phyloP scores from a whole-genome alignment of 2,797 vertebrate genomes.

The Gymnothorax reevesii region DNA sequence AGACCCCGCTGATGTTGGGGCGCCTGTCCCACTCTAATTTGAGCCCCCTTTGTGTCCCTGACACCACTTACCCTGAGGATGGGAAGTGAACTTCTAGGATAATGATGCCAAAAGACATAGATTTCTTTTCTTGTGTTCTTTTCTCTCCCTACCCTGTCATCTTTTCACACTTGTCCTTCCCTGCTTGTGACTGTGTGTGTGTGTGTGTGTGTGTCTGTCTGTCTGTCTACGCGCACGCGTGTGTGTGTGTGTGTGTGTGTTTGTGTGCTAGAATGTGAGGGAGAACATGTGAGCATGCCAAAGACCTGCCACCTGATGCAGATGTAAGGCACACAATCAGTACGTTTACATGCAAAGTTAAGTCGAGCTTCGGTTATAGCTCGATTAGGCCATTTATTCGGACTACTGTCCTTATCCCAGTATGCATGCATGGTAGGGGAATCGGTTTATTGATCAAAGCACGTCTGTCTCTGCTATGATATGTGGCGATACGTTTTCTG shows the following conservation, averaged over 20 bases:
- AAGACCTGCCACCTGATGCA: not conserved
- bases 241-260: too few species aligned
- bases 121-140: conserved; percentile 29
- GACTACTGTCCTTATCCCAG: too few species aligned
- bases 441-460: too few species aligned
- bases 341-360: too few species aligned
- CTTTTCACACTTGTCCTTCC: conserved; percentile 25
- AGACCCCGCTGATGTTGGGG: conserved; percentile 2
- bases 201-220: not conserved
- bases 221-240: too few species aligned
- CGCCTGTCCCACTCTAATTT: conserved; percentile 31
- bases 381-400: too few species aligned
- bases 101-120: not conserved
- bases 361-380: too few species aligned
- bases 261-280: too few species aligned
- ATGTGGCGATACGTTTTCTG: too few species aligned
- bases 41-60: conserved; percentile 46
- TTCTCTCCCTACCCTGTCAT: conserved; percentile 53
- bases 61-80: conserved; percentile 23
- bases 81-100: not conserved
- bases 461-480: too few species aligned
- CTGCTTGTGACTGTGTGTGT: not conserved
- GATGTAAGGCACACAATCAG: not conserved
- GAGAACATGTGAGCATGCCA: too few species aligned
- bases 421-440: too few species aligned